Conservation (phyloP, 2,888 invertebrate genomes). For the Tetropium fuscum region DNA sequence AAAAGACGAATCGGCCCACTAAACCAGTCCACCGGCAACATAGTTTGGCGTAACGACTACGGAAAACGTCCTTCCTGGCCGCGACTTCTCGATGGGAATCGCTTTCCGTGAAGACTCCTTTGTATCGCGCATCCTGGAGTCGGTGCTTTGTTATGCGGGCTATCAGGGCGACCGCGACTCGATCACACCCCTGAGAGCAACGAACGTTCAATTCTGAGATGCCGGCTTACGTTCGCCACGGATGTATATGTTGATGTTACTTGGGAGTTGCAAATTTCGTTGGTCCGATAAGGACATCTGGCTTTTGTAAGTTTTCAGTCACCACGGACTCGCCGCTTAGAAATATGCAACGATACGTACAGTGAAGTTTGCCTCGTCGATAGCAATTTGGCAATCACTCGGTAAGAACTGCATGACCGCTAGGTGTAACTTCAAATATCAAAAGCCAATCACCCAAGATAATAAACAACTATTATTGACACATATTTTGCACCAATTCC, state of each 20-base stretch:
- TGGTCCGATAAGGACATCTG: background rate
- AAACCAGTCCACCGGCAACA: too few relatives aligned
- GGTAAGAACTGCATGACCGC: too few relatives aligned
- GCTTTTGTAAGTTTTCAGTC: too few relatives aligned
- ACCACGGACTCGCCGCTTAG: too few relatives aligned
- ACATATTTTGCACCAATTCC: too few relatives aligned
- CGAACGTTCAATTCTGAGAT: constrained; percentile 15
- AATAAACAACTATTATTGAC: too few relatives aligned
- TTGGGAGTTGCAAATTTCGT: constrained; percentile 16
- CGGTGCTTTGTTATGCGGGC: constrained; percentile 12
- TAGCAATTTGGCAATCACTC: too few relatives aligned
- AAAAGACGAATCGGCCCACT: too few relatives aligned
- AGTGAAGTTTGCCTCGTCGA: too few relatives aligned
- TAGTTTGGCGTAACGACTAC: constrained; percentile 4
- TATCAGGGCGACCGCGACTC: constrained; percentile 11
- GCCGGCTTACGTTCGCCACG: constrained; percentile 11
- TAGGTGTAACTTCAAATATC: too few relatives aligned
- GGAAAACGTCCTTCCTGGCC: constrained; percentile 9
- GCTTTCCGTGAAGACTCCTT: constrained; percentile 4
- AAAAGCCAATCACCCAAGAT: too few relatives aligned
- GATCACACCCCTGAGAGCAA: constrained; percentile 15
- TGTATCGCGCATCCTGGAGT: constrained; percentile 4
- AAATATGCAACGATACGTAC: too few relatives aligned
- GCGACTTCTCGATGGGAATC: background rate
- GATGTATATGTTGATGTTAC: constrained; percentile 19